Base-by-base conservation (phyloP, 2,888 invertebrate species). In the Calliscelio sp. region DNA sequence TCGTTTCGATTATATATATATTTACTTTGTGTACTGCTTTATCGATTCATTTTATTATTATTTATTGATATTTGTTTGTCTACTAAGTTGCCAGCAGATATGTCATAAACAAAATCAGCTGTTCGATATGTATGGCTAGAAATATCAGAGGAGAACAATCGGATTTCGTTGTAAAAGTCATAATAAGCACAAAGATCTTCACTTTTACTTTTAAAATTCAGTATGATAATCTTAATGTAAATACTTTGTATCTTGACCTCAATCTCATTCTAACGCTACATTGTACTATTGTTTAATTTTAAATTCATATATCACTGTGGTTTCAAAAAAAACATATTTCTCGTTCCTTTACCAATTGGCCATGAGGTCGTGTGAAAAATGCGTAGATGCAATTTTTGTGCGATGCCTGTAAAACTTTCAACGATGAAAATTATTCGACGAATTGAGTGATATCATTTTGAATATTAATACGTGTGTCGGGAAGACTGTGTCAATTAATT, bases 221-320 rank as follows among this genome's bases (percentile, higher is more conserved):
- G 51, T 70, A 53, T 61, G 70, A 78, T 79, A 70, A 71, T 53
- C 55, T 70, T 53, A 61, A 61, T 55, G 70, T 70, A 70, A 70
- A 79, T 79, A 79, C 44, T 63, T 71, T 70, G 79, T 71, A 78
- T 78, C 78, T 61, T 59, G 78, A 78, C 78, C 78, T 70, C 70
- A 70, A 78, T 78, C 78, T 78, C 41, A 14, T 22, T 61, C 55
- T 22, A 41, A 32, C 41, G 68, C 70, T 70, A 78, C 78, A 78
- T 78, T 78, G 70, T 70, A 70, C 78, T 61, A 78, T 78, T 78
- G 78, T 78, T 78, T 61, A 68, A 70, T 70, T 59, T 49, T 68
- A 59, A 59, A 78, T 68, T 68, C 68, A 78, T 78, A 77, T 68
- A 77, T 66, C 77, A 59, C 49, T 10, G 49, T n/a, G 53, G 25